Conservation (phyloP, 1,140 invertebrate species). For the Diploscapter pachys region DNA sequence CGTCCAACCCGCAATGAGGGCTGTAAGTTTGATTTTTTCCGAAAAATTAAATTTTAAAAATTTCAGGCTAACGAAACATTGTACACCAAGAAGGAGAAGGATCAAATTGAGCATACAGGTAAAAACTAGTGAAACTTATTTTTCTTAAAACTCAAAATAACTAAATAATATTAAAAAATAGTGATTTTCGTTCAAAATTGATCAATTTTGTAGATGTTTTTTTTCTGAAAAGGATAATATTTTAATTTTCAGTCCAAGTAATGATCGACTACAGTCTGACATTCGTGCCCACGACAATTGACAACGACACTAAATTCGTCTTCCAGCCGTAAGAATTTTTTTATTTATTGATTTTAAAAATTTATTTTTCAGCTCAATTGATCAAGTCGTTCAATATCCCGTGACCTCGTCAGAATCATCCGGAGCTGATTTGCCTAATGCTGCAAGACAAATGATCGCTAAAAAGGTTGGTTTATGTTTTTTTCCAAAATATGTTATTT, state of each 20-base stretch:
- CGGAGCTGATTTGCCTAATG: background rate
- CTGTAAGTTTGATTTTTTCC: constrained; percentile 11
- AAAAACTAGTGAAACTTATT: no score
- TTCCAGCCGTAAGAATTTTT: constrained; percentile 11
- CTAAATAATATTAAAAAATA: no score
- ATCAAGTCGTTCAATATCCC: constrained; percentile 10
- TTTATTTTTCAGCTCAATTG: background rate
- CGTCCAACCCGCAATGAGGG: constrained; percentile 30
- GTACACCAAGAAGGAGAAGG: constrained; percentile 21
- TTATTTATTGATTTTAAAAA: background rate
- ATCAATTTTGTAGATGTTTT: no score
- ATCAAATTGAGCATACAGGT: background rate
- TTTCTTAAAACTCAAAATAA: no score
- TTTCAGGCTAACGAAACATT: constrained; percentile 31
- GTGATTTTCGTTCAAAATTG: no score
- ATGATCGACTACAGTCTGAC: constrained; percentile 8
- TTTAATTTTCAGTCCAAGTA: background rate
- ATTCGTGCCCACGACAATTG: constrained; percentile 9
- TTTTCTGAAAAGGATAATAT: background rate
- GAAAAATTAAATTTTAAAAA: constrained; percentile 6
- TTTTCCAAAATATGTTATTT: background rate
- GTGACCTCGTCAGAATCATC: background rate
- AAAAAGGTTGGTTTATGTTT: background rate
- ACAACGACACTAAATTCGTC: background rate
- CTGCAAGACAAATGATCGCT: constrained; percentile 9